Evolutionary conservation across 2,888 invertebrate species (phyloP).

Genomic region (Apamea sordens): DNA sequence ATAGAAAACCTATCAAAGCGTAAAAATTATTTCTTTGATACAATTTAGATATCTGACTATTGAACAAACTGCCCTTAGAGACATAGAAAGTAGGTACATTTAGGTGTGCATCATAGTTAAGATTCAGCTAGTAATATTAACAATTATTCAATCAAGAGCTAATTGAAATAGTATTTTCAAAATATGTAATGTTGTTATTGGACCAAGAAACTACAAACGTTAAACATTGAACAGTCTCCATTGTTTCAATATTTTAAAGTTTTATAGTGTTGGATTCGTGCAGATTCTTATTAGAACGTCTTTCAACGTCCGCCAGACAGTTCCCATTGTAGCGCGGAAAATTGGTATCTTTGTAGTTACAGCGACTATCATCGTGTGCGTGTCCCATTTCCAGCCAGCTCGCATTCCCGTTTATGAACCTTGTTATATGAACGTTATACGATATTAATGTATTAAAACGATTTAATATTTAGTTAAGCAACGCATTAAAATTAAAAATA

Average conservation of each 20-base stretch:
- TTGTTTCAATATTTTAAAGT: slow-evolving; percentile 13
- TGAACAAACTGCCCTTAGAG: background rate
- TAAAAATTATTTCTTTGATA: background rate
- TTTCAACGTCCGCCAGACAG: slow-evolving; percentile 41
- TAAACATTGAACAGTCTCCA: background rate
- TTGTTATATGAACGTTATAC: slow-evolving; percentile 12
- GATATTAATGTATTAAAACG: slow-evolving; percentile 2
- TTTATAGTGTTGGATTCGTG: slow-evolving; percentile 3
- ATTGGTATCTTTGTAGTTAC: slow-evolving; percentile 54
- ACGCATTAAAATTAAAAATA: background rate
- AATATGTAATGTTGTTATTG: background rate
- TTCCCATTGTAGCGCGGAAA: slow-evolving; percentile 40
- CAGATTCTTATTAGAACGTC: slow-evolving; percentile 29
- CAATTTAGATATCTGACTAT: background rate
- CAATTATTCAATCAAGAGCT: background rate
- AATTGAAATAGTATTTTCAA: background rate
- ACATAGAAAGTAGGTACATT: background rate
- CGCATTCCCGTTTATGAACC: slow-evolving; percentile 48
- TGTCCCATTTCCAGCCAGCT: slow-evolving; percentile 54
- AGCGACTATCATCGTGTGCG: slow-evolving; percentile 42
- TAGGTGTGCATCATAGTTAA: background rate
- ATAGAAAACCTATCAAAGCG: background rate
- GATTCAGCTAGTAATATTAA: background rate
- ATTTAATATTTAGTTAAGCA: background rate
- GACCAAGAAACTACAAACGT: background rate